A percentile compares a stretch with the other conserved stretches of the same genome.
Evolutionary conservation across 2,113 vertebrate species (phyloP).

Genomic region (Trichomycterus rosablanca): DNA sequence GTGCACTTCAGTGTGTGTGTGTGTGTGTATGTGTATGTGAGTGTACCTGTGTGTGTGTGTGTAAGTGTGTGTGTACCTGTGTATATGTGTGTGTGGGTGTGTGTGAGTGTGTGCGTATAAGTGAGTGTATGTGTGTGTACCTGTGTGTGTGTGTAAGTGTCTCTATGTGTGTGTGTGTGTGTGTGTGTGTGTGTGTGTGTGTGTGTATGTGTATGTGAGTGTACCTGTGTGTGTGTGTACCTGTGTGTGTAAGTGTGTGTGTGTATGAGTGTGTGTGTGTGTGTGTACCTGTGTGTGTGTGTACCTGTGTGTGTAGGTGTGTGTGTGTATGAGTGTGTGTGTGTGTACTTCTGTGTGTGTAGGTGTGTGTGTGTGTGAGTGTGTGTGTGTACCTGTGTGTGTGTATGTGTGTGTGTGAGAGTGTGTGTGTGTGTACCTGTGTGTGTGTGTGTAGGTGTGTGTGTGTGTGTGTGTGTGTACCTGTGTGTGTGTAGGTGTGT

Average conservation of each 20-base stretch:
- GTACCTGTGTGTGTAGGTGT: not conserved
- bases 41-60: not conserved
- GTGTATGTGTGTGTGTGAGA: not conserved
- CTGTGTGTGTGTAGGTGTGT: conserved; percentile 15
- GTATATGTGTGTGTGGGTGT: conserved; percentile 37
- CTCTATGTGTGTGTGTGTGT: too few relatives aligned
- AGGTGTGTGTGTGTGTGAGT: conserved; percentile 8
- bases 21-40: conserved; percentile 52
- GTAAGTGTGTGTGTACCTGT: not conserved
- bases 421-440: not conserved
- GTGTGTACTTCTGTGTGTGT: not conserved
- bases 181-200: not conserved
- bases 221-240: too few relatives aligned
- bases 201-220: not conserved
- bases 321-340: conserved; percentile 70
- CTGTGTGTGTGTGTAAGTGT: too few relatives aligned
- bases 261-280: not conserved
- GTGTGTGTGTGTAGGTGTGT: conserved; percentile 56
- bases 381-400: not conserved
- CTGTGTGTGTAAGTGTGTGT: conserved; percentile 49
- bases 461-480: conserved; percentile 56
- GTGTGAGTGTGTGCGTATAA: too few relatives aligned
- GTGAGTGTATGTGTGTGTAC: too few relatives aligned
- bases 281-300: not conserved
- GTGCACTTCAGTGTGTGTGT: not conserved